Evolutionary conservation across 2,888 invertebrate genomes (phyloP).

Genomic region (Amiota minor): DNA sequence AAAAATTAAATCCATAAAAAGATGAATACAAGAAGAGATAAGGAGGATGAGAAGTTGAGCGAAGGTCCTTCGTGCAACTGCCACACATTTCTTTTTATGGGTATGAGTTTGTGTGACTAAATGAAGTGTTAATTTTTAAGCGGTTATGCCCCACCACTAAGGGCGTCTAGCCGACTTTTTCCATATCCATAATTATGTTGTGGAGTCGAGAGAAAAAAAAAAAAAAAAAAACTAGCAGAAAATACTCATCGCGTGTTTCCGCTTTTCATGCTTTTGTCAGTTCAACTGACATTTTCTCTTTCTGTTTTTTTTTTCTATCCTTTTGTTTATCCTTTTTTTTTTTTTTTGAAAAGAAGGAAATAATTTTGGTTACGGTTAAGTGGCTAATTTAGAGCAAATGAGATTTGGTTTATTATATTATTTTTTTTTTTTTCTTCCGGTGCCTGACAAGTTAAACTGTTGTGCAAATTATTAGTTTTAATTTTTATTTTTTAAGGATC

Average conservation of each 20-base stretch:
- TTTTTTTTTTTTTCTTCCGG: neutral
- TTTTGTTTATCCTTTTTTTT: neutral
- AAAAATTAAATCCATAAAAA: conserved; percentile 38
- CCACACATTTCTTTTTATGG: neutral
- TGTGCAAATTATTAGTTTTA: too few species aligned
- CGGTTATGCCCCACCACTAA: neutral
- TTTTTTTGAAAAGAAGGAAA: neutral
- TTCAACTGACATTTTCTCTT: neutral
- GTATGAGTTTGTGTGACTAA: conserved; percentile 46
- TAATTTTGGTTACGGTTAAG: neutral
- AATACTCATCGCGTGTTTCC: conserved; percentile 26
- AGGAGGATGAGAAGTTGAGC: too few species aligned
- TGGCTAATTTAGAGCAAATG: conserved; percentile 14
- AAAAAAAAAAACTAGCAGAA: neutral
- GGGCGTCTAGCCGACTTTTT: conserved; percentile 12
- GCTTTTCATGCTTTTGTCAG: conserved; percentile 3
- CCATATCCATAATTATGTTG: conserved; percentile 6
- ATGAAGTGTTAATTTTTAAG: conserved; percentile 61
- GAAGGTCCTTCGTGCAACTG: conserved; percentile 28
- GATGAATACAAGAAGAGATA: conserved; percentile 7
- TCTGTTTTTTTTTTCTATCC: neutral
- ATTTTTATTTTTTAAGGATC: too few species aligned
- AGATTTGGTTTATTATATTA: neutral
- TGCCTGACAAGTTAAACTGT: neutral
- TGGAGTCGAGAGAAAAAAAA: neutral